Base-by-base conservation (phyloP, 2,888 invertebrate species). In the Erynnis tages region DNA sequence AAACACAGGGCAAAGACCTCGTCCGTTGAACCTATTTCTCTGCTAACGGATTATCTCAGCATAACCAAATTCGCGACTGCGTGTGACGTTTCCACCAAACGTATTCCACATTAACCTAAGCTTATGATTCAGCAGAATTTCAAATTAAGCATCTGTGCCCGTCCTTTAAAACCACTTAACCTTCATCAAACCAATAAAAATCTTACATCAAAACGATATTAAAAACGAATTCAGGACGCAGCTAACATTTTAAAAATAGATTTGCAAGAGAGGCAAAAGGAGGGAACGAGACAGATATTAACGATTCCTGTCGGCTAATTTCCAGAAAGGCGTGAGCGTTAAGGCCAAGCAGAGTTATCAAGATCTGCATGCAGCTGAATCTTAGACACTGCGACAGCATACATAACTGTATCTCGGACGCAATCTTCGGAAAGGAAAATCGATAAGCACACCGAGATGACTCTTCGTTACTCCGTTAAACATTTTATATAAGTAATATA, bases 361-460 rank as follows among this genome's bases (percentile, higher is more conserved):
- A 30, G 43, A 54, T 55, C 46, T 55, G 50, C 38, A 58, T 59
- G 67, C 72, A 66, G 66, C 65, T 70, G 74, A 76, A 75, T 74
- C 72, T 63, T 74, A 75, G 69, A 77, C 69, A 64, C 73, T 77
- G 76, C 75, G 76, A 74, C 72, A 79, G 70, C 70, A 70, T 69
- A 71, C 67, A 65, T 74, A 71, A 73, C 66, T 66, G 69, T 66
- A 66, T 63, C 67, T 66, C 60, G 49, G 60, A 60, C 61, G 57
- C 57, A 58, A 59, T 59, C 60, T 57, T 71, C 69, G 65, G 63
- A 68, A 62, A 65, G 55, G 71, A 82, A 85, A 87, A 87, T 86
- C 87, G 77, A 87, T 88, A 87, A 76, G 63, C 63, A 69, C 71
- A 79, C 72, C 61, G 63, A 73, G 72, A 77, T 73, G 68, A 67